A percentile compares a stretch with the other conserved stretches of the same genome.
Conservation (phyloP, 2,888 invertebrate species). For the Apodemia zela region DNA sequence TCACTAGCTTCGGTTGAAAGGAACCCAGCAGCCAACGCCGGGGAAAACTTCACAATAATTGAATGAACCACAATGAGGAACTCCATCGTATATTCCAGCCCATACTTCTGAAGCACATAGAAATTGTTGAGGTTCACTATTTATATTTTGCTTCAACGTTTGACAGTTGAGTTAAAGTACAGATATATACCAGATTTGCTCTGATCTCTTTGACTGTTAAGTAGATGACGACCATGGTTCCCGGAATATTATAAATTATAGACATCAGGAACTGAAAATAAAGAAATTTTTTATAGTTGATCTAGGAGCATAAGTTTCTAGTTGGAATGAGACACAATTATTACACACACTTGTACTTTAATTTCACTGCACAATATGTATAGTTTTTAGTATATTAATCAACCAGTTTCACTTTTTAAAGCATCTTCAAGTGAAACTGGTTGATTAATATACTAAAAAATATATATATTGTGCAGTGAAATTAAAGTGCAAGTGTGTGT, state of each 20-base stretch:
- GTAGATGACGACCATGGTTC: slow-evolving; percentile 12
- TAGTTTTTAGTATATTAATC: too few species aligned
- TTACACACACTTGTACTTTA: too few species aligned
- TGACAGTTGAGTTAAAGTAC: background rate
- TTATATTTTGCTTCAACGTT: background rate
- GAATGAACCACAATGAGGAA: background rate
- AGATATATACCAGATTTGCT: slow-evolving; percentile 6
- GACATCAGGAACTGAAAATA: slow-evolving; percentile 19
- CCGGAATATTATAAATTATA: slow-evolving; percentile 3
- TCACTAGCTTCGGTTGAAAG: slow-evolving; percentile 23
- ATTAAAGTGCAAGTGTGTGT: too few species aligned
- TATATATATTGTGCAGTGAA: too few species aligned
- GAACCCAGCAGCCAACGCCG: slow-evolving; percentile 22
- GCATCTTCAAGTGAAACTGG: too few species aligned
- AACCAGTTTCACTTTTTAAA: too few species aligned
- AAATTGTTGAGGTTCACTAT: background rate
- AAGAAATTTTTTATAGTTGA: too few species aligned
- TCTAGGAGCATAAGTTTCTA: too few species aligned
- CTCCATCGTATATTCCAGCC: background rate
- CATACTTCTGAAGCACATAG: slow-evolving; percentile 17
- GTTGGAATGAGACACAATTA: too few species aligned
- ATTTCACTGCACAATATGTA: too few species aligned
- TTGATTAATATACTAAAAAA: too few species aligned
- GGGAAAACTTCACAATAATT: slow-evolving; percentile 17
- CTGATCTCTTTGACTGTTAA: slow-evolving; percentile 13